These are phyloP conservation scores for Ceraclea dissimilis DNA, from an alignment of 2,888 invertebrate species.

Conservation along the genomic window DNA sequence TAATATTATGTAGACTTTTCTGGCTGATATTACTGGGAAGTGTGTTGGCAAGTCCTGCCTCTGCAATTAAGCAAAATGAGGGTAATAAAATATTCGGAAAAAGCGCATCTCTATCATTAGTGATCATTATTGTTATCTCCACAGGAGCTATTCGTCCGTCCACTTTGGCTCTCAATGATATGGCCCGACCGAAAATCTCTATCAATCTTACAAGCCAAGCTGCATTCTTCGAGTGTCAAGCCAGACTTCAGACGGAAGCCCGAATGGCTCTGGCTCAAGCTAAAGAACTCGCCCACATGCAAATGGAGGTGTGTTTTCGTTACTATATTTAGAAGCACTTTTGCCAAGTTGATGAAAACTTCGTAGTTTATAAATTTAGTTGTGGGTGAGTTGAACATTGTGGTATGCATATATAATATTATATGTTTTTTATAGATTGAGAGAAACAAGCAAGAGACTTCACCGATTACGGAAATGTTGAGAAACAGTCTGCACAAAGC, in stretches of 20 bases:
- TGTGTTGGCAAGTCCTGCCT: no score
- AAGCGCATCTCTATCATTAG: no score
- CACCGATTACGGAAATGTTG: slow-evolving; percentile 82
- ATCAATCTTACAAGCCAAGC: slow-evolving; percentile 46
- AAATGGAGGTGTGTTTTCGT: slow-evolving; percentile 65
- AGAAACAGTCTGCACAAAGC: slow-evolving; percentile 73
- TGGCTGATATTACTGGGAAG: no score
- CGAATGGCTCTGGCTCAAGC: slow-evolving; percentile 82
- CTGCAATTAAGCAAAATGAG: no score
- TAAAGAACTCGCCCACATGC: slow-evolving; percentile 85
- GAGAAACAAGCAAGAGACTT: slow-evolving; percentile 62
- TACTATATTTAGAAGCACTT: background rate
- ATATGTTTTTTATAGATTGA: slow-evolving; percentile 39
- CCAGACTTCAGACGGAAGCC: slow-evolving; percentile 78
- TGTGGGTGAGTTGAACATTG: no score
- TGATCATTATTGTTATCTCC: no score
- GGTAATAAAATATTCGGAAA: no score
- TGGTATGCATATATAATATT: background rate
- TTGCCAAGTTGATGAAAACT: background rate
- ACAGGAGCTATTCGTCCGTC: slow-evolving; percentile 40
- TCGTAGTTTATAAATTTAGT: no score
- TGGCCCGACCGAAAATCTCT: slow-evolving; percentile 46
- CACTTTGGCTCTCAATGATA: slow-evolving; percentile 40
- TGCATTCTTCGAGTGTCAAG: slow-evolving; percentile 75
- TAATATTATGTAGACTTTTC: no score